Evolutionary conservation across 2,797 vertebrate species (phyloP).

Genomic region (Nannoperca australis): DNA sequence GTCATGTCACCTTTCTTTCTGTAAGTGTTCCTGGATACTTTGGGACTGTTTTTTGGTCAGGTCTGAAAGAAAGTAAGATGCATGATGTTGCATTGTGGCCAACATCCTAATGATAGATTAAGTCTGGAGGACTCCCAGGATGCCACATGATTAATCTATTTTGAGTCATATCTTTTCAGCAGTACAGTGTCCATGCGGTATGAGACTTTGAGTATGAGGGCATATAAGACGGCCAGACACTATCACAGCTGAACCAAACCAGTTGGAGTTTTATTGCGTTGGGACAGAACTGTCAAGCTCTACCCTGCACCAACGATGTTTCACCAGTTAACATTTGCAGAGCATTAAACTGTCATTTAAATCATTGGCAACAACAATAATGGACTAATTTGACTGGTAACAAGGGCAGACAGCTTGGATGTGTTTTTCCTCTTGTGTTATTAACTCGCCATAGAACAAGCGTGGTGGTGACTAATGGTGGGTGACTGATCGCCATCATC

Average conservation of each 20-base stretch:
- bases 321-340: slow-evolving; percentile 27
- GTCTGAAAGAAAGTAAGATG: slow-evolving; percentile 2
- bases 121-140: background rate
- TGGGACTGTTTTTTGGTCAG: background rate
- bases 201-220: background rate
- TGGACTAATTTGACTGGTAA: slow-evolving; percentile 28
- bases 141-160: slow-evolving; percentile 5
- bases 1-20: background rate
- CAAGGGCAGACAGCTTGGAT: slow-evolving; percentile 34
- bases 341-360: slow-evolving; percentile 37
- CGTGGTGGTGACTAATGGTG: slow-evolving; percentile 49
- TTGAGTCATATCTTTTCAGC: slow-evolving; percentile 3
- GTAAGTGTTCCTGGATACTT: background rate
- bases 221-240: slow-evolving; percentile 5
- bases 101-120: background rate
- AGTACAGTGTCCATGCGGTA: background rate
- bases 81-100: background rate
- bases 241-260: background rate
- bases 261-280: background rate
- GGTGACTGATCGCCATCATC: slow-evolving; percentile 56
- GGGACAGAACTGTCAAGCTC: slow-evolving; percentile 10
- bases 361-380: slow-evolving; percentile 32
- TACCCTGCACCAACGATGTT: background rate
- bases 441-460: slow-evolving; percentile 43
- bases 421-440: slow-evolving; percentile 41